These are phyloP conservation scores for Schizopygopsis malacanthus DNA, from an alignment of 2,797 vertebrate genomes.

Conservation along the genomic window DNA sequence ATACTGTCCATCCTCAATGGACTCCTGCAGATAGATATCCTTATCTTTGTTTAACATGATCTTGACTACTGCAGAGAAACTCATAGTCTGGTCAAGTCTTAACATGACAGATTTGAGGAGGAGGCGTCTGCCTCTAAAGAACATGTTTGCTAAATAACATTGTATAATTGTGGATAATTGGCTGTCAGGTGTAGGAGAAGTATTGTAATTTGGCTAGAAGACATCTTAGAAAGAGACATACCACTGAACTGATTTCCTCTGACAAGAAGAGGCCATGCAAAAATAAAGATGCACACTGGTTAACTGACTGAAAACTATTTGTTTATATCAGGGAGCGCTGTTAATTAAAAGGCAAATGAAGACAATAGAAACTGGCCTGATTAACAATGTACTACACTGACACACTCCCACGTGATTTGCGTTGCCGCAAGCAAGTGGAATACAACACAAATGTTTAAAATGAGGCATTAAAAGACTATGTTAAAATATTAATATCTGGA, in stretches of 20 bases:
- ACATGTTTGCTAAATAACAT: slow-evolving; percentile 14
- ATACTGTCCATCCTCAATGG: slow-evolving; percentile 10
- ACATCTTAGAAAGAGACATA: slow-evolving; percentile 34
- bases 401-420: slow-evolving; percentile 11
- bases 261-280: slow-evolving; percentile 26
- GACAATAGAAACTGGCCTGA: slow-evolving; percentile 37
- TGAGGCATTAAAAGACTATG: not conserved
- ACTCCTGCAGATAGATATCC: not conserved
- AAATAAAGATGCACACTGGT: slow-evolving; percentile 27
- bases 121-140: not conserved
- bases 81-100: not conserved
- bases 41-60: slow-evolving; percentile 21
- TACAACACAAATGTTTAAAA: slow-evolving; percentile 1
- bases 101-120: not conserved
- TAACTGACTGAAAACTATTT: slow-evolving; percentile 30
- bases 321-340: slow-evolving; percentile 22
- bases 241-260: slow-evolving; percentile 24
- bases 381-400: slow-evolving; percentile 31
- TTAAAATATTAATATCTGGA: not conserved
- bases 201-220: slow-evolving; percentile 15
- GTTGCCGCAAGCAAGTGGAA: slow-evolving; percentile 12
- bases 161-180: slow-evolving; percentile 33
- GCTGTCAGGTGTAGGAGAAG: slow-evolving; percentile 6
- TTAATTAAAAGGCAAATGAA: slow-evolving; percentile 43
- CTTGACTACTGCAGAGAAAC: not conserved